These are phyloP conservation scores for Mus musculus DNA, from an alignment of 2,113 vertebrate species.

Conservation along the genomic window DNA sequence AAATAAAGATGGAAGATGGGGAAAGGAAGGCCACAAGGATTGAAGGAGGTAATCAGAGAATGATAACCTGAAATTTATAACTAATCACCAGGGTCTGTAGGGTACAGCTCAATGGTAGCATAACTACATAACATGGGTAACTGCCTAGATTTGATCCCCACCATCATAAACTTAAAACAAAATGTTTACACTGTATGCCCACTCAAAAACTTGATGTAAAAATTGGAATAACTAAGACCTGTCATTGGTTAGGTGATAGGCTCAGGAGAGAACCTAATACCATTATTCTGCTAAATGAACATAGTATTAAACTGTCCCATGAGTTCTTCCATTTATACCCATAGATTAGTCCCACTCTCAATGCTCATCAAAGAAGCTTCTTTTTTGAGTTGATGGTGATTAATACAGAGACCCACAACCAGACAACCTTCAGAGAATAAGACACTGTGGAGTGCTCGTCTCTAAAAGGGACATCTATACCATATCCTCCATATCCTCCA, in stretches of 20 bases:
- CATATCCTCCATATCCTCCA: not conserved
- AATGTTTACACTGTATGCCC: not conserved
- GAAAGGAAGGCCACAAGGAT: not conserved
- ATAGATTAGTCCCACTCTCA: not conserved
- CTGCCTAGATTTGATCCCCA: not conserved
- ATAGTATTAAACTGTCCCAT: not conserved
- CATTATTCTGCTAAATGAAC: not conserved
- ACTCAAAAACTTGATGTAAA: not conserved
- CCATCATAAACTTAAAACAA: not conserved
- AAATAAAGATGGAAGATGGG: not conserved
- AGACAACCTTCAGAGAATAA: not conserved
- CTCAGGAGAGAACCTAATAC: not conserved
- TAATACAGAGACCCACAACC: not conserved
- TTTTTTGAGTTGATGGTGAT: not conserved
- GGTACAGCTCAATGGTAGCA: not conserved
- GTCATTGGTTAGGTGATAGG: not conserved
- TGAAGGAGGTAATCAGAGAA: not conserved
- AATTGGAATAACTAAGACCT: not conserved
- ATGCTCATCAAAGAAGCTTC: not conserved
- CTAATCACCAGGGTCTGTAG: not conserved
- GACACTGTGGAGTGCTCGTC: not conserved
- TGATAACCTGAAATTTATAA: not conserved
- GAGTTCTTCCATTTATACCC: not conserved
- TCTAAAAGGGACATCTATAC: not conserved
- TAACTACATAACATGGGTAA: not conserved